These are phyloP conservation scores for Anisognathus igniventris DNA, from an alignment of 2,797 vertebrate species.

Conservation along the genomic window DNA sequence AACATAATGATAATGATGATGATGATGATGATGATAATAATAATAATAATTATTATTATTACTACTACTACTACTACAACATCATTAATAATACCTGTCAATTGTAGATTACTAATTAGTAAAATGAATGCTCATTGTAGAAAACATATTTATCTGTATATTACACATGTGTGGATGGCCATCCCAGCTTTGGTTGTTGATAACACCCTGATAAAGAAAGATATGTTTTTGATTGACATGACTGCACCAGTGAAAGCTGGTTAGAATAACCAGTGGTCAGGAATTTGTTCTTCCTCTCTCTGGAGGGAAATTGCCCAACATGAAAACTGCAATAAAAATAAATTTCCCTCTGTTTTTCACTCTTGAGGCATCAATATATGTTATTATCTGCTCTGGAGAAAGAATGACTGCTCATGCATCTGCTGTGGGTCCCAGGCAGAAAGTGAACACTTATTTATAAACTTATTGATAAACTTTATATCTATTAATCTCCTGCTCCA, in stretches of 20 bases:
- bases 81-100: neutral
- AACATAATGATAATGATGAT: too few relatives aligned
- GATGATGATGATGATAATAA: too few relatives aligned
- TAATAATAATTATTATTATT: too few relatives aligned
- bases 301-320: neutral
- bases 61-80: too few relatives aligned
- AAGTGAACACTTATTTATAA: neutral
- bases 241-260: neutral
- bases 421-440: neutral
- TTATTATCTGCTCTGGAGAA: neutral
- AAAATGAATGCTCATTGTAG: neutral
- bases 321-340: neutral
- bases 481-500: neutral
- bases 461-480: neutral
- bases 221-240: neutral
- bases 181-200: neutral
- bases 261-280: neutral
- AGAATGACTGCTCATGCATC: neutral
- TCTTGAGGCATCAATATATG: too few relatives aligned
- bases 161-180: accelerated
- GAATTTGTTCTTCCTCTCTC: neutral
- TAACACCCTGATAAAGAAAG: neutral
- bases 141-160: neutral
- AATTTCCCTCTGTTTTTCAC: neutral
- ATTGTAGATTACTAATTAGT: neutral